Percentiles rank a stretch among this genome's conserved stretches.
Evolutionary conservation across 2,888 invertebrate species (phyloP).

Genomic region (Margaritifera margaritifera): DNA sequence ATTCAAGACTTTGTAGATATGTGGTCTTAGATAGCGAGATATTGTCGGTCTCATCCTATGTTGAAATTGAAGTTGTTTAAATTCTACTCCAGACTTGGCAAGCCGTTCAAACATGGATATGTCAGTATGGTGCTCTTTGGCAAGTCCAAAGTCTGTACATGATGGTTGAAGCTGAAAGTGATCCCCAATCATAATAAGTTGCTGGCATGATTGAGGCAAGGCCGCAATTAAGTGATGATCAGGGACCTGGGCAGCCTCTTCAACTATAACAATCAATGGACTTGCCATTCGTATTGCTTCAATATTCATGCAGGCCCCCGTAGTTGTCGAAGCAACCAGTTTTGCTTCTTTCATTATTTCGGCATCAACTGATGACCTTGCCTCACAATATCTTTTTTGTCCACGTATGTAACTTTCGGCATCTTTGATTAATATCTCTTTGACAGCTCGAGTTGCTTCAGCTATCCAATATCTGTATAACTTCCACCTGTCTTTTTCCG

Average conservation of each 20-base stretch:
- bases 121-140: constrained; percentile 79
- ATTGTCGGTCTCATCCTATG: constrained; percentile 82
- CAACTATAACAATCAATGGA: constrained; percentile 77
- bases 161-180: constrained; percentile 85
- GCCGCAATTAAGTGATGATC: constrained; percentile 47
- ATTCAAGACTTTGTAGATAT: constrained; percentile 79
- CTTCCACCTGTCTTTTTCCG: constrained; percentile 70
- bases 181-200: constrained; percentile 77
- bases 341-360: constrained; percentile 39
- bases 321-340: constrained; percentile 67
- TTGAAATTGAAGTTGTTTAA: constrained; percentile 71
- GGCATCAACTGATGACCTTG: constrained; percentile 37
- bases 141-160: constrained; percentile 79
- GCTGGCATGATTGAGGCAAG: constrained; percentile 34
- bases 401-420: constrained; percentile 28
- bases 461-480: constrained; percentile 70
- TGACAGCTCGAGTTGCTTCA: constrained; percentile 21
- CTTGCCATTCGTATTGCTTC: constrained; percentile 53
- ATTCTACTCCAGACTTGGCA: constrained; percentile 79
- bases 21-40: constrained; percentile 76
- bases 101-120: constrained; percentile 87
- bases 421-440: constrained; percentile 15
- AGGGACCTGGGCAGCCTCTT: constrained; percentile 78
- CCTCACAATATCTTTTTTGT: constrained; percentile 28
- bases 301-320: constrained; percentile 60